Base-by-base conservation (phyloP, 2,888 invertebrate genomes). In the Heliconius ismenius region DNA sequence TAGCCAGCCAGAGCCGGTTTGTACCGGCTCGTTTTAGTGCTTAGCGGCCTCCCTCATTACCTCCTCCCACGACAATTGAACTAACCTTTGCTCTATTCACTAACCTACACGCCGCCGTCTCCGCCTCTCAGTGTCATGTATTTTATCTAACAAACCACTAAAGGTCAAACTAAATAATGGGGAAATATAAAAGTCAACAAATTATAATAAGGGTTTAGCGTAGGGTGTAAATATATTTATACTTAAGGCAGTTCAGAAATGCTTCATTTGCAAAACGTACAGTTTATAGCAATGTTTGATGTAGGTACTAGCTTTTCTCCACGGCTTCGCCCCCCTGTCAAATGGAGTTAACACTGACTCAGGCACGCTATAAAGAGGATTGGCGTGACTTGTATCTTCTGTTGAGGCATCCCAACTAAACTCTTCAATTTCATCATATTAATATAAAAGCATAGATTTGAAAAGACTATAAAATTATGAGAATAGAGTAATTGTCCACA, bases 41-140 rank as follows among this genome's bases (percentile, higher is more conserved):
- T 43, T 28, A 10, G 72, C 62, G 74, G 11, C 28, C 58, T 24
- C n/a, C 60, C 26, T 49, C 70, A 43, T 76, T 49, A 67, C 39
- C 63, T 78, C 76, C 72, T 67, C 76, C 76, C 78, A 73, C 78
- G 76, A 43, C 65, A 74, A 39, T 74, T 58, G 70, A 28, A 36
- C 49, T 54, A 72, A 78, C 78, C 78, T 78, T 76, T 76, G 74
- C 76, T 78, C 76, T 76, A 74, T 43, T 68, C 36, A 68, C 54
- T 67, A 65, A 36, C 65, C 65, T 67, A 39, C 39, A 67, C 67
- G 67, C 39, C n/a, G n/a, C 62, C 72, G 74, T 65, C 76, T 74
- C 63, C 74, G 74, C 75, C 70, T 49, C 62, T 76, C 69, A 69
- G 69, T 70, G 24, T 78, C 78, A 74, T 74, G 76, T 76, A 70